Evolutionary conservation across 2,797 vertebrate species (phyloP), one percentile per base, ranked within the genome.

Genomic region (Spea hammondii): DNA sequence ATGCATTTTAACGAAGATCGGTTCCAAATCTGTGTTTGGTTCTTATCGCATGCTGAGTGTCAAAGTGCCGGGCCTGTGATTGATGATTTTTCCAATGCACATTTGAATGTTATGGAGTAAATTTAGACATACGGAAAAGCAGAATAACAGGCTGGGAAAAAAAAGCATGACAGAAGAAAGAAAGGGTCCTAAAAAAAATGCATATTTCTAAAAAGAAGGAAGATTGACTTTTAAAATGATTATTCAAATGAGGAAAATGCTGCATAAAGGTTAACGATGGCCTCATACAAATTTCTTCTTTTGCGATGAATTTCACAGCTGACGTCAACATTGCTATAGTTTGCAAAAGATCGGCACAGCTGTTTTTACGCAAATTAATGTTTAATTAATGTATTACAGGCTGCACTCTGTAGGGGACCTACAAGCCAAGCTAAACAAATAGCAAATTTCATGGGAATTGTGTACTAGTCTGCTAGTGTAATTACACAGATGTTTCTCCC

Each of bases 1-100:
- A 72, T 62, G 46, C 64, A 72, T 72, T 66, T 80, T 66, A 76
- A 72, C 68, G 59, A 46, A 66, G 60, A 53, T 72, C 11, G 6
- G 64, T 66, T 53, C 51, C 62, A 54, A 73, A 73, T 69, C 14
- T 48, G 11, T 13, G 74, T 55, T 53, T 77, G 68, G 62, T 68
- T 68, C 65, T 53, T 48, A 72, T 76, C 54, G 55, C 74, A 49
- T 72, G 68, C 46, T 44, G 51, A 8, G 60, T 72, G 79, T 77
- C 74, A 77, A 55, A 72, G 70, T 73, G 79, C 65, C 74, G 73
- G 14, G 48, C 12, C 14, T 67, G 65, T 82, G 79, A 82, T 77
- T 82, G 79, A 82, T 82, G 64, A 55, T 72, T 72, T 72, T 73
- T 69, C 70, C 64, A 72, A 44, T 68, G 48, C 55, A 72, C 11